phyloP scores from a whole-genome alignment of 2,797 vertebrate species.

The Eulemur albifrons region DNA sequence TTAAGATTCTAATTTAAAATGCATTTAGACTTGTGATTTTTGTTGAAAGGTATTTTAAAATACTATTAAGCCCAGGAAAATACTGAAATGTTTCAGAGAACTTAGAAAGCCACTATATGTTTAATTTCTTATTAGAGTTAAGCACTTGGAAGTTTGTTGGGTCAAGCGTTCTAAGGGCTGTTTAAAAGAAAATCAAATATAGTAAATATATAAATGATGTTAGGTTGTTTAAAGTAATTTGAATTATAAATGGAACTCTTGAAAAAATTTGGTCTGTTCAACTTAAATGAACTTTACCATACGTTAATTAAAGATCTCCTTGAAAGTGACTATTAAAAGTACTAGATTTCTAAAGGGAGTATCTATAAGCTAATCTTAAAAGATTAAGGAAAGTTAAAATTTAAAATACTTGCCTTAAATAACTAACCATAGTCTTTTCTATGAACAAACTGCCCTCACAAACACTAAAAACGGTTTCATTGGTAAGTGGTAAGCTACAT shows the following conservation, averaged over 20 bases:
- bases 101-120: neutral
- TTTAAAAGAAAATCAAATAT: constrained; percentile 42
- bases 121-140: constrained; percentile 29
- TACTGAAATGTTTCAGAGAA: constrained; percentile 1
- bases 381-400: neutral
- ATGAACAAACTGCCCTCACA: neutral
- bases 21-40: neutral
- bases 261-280: constrained; percentile 24
- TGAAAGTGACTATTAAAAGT: constrained; percentile 12
- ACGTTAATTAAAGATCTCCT: neutral
- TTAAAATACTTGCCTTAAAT: neutral
- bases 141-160: neutral
- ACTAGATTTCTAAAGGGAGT: constrained; percentile 30
- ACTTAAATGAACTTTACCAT: constrained; percentile 32
- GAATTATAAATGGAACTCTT: constrained; percentile 1
- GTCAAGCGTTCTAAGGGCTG: neutral
- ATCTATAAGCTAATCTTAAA: neutral
- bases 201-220: constrained; percentile 8
- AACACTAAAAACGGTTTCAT: neutral
- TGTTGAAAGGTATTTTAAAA: constrained; percentile 42
- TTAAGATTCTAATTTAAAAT: constrained; percentile 47
- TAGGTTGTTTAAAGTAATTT: constrained; percentile 15
- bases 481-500: neutral
- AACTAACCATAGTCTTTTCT: neutral
- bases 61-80: constrained; percentile 25